phyloP scores from a whole-genome alignment of 2,888 invertebrate genomes.

The Lasioglossum vierecki region DNA sequence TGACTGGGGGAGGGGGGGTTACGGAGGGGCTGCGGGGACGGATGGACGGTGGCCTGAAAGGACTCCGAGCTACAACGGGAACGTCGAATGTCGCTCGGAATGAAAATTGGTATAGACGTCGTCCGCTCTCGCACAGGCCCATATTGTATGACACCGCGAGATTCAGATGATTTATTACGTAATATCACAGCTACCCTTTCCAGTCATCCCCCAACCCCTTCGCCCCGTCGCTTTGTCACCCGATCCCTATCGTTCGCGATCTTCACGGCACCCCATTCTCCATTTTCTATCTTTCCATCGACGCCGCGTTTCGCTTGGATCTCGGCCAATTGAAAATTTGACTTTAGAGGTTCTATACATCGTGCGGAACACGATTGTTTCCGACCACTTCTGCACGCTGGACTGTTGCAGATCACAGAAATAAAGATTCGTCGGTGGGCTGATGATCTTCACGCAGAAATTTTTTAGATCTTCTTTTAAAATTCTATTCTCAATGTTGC shows the following conservation, averaged over 20 bases:
- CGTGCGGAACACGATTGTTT: slow-evolving; percentile 37
- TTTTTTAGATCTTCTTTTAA: too few relatives aligned
- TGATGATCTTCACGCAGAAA: too few relatives aligned
- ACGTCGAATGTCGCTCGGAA: slow-evolving; percentile 73
- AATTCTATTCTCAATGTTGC: too few relatives aligned
- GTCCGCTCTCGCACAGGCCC: slow-evolving; percentile 73
- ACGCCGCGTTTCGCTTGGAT: slow-evolving; percentile 52
- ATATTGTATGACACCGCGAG: slow-evolving; percentile 77
- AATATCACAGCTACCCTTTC: slow-evolving; percentile 73
- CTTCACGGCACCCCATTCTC: slow-evolving; percentile 20
- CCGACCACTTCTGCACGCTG: neutral
- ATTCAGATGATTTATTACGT: slow-evolving; percentile 80
- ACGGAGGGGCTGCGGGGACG: neutral
- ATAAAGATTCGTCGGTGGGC: neutral
- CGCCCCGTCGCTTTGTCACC: neutral
- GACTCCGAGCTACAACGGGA: slow-evolving; percentile 60
- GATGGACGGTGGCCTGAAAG: slow-evolving; percentile 46
- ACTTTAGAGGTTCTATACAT: slow-evolving; percentile 73
- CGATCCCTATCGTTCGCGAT: slow-evolving; percentile 14
- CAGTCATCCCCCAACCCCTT: slow-evolving; percentile 34
- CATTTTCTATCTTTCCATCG: slow-evolving; percentile 32
- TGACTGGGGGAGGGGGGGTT: neutral
- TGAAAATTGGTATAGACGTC: slow-evolving; percentile 78
- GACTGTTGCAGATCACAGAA: neutral
- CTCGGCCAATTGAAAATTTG: slow-evolving; percentile 78